phyloP scores from a whole-genome alignment of 30 jellyfish, hydroid and myxozoan species.

The Turritopsis dohrnii region DNA sequence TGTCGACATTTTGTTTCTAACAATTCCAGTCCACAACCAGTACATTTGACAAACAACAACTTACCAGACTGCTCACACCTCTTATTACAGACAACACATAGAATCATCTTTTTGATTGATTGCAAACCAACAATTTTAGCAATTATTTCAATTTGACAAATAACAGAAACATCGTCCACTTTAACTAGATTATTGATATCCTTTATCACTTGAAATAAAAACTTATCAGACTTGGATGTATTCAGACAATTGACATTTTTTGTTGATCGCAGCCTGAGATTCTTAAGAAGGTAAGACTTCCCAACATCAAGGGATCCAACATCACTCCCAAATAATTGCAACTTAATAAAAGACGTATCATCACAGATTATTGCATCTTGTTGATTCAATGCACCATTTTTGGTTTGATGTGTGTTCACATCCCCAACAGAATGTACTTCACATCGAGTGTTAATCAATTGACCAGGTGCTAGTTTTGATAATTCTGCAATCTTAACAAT shows the following conservation, averaged over 20 bases:
- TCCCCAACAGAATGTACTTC: no score
- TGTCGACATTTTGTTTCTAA: background rate
- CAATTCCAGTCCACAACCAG: no score
- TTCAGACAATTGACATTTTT: conserved; percentile 1
- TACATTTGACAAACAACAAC: background rate
- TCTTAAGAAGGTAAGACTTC: conserved; percentile 1
- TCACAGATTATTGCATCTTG: no score
- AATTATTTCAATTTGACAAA: background rate
- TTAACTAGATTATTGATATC: background rate
- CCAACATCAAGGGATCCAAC: background rate
- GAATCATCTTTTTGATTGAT: background rate
- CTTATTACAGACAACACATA: no score
- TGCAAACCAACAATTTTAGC: background rate
- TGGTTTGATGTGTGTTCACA: no score
- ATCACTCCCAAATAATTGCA: no score
- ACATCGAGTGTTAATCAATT: no score
- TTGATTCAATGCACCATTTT: no score
- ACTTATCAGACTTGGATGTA: background rate
- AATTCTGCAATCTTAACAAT: no score
- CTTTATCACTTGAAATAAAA: background rate
- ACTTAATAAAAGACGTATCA: no score
- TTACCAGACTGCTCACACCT: conserved; percentile 11
- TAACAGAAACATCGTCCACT: background rate
- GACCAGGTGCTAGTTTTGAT: no score
- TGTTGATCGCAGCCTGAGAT: background rate